phyloP scores from a whole-genome alignment of 30 jellyfish, hydroid and myxozoan species.

The Cassiopea xamachana region DNA sequence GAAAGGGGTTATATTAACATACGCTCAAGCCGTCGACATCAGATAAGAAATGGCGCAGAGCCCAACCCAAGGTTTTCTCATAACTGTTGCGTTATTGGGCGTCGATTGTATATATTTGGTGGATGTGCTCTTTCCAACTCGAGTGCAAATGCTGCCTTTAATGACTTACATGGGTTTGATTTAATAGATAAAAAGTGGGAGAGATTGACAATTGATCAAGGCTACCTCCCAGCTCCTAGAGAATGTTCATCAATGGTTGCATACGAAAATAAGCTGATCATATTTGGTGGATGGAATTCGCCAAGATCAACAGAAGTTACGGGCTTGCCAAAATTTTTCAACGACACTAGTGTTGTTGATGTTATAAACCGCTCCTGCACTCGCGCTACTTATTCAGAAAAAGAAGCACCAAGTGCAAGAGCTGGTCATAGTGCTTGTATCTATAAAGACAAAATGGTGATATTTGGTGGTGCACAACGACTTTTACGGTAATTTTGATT shows the following conservation, averaged over 20 bases:
- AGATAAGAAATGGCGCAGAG: conserved; percentile 13
- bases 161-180: conserved; percentile 83
- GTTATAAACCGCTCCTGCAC: conserved; percentile 58
- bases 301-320: conserved; percentile 80
- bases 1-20: conserved; percentile 13
- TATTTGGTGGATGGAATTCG: conserved; percentile 97
- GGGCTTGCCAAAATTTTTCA: conserved; percentile 87
- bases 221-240: conserved; percentile 95
- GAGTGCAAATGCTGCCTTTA: conserved; percentile 70
- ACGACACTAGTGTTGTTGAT: conserved; percentile 73
- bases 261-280: conserved; percentile 61
- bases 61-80: conserved; percentile 94
- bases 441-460: conserved; percentile 68
- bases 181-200: conserved; percentile 74
- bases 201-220: conserved; percentile 66
- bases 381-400: not conserved
- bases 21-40: conserved; percentile 43
- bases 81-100: conserved; percentile 67
- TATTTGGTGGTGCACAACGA: conserved; percentile 98
- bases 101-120: conserved; percentile 79
- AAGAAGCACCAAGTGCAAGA: conserved; percentile 71
- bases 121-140: conserved; percentile 86
- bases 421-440: conserved; percentile 98
- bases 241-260: conserved; percentile 88
- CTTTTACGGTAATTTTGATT: conserved; percentile 53